phyloP scores from a whole-genome alignment of 2,797 vertebrate genomes.

The Schizothorax lantsangensis region DNA sequence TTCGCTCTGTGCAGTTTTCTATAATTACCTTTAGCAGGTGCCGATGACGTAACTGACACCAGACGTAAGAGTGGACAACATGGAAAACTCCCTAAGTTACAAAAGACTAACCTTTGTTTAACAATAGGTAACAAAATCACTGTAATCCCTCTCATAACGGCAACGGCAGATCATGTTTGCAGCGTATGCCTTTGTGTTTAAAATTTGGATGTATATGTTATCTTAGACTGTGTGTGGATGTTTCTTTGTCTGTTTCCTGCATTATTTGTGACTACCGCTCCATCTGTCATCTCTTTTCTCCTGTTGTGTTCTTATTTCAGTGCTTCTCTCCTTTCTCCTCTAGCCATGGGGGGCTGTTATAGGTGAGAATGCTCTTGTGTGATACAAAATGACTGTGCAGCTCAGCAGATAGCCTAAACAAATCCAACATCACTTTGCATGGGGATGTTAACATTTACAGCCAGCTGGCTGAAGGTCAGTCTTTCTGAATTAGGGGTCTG shows the following conservation, averaged over 20 bases:
- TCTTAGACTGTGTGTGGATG: conserved; percentile 62
- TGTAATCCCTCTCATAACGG: conserved; percentile 62
- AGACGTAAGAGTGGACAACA: conserved; percentile 62
- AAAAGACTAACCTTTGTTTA: conserved; percentile 67
- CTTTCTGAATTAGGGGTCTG: neutral
- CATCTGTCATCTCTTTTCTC: conserved; percentile 22
- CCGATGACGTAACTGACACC: conserved; percentile 74
- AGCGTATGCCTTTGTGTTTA: conserved; percentile 54
- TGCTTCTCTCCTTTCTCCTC: conserved; percentile 15
- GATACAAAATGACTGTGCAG: neutral
- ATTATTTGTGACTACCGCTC: conserved; percentile 27
- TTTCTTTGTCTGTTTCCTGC: conserved; percentile 43
- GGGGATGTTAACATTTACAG: neutral
- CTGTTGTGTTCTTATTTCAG: neutral
- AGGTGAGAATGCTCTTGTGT: conserved; percentile 20
- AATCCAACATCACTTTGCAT: conserved; percentile 6
- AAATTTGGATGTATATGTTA: conserved; percentile 64
- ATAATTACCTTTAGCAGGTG: conserved; percentile 68
- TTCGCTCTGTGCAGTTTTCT: conserved; percentile 61
- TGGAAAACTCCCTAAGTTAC: conserved; percentile 65
- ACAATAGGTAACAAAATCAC: conserved; percentile 66
- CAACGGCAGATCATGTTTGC: conserved; percentile 66
- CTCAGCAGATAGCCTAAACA: neutral
- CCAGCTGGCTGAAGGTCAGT: neutral
- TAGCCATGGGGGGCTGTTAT: neutral